Evolutionary conservation across 2,113 vertebrate species (phyloP).

Genomic region (Donacobius atricapilla): DNA sequence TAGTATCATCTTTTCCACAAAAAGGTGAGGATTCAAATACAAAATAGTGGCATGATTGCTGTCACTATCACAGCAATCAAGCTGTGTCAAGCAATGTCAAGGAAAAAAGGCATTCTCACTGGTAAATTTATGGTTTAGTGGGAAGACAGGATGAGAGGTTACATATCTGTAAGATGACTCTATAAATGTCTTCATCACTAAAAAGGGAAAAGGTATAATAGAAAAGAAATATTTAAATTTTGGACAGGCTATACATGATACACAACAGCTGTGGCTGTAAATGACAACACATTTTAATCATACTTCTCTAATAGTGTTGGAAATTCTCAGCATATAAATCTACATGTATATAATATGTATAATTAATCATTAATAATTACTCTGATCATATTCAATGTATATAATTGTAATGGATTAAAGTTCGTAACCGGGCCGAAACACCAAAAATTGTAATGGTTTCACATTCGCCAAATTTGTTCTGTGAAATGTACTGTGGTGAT

Average conservation of each 20-base stretch:
- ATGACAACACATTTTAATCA: neutral
- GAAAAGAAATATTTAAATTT: neutral
- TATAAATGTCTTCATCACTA: neutral
- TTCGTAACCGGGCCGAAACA: too few relatives aligned
- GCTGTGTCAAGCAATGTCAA: neutral
- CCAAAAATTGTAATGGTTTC: too few relatives aligned
- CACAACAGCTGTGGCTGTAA: neutral
- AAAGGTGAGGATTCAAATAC: neutral
- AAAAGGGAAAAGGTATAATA: neutral
- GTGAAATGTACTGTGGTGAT: too few relatives aligned
- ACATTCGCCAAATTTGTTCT: too few relatives aligned
- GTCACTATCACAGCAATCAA: neutral
- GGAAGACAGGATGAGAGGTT: neutral
- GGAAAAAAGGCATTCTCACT: neutral
- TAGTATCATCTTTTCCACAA: neutral
- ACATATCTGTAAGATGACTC: neutral
- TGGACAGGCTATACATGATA: neutral
- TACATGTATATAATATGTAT: neutral
- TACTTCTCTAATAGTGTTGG: neutral
- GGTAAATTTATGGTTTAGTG: neutral
- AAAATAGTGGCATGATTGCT: neutral
- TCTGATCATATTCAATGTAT: neutral
- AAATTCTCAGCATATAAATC: neutral
- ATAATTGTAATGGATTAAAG: too few relatives aligned
- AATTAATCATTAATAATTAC: neutral